Evolutionary conservation across 2,113 vertebrate genomes (phyloP).

Genomic region (Elgaria multicarinata): DNA sequence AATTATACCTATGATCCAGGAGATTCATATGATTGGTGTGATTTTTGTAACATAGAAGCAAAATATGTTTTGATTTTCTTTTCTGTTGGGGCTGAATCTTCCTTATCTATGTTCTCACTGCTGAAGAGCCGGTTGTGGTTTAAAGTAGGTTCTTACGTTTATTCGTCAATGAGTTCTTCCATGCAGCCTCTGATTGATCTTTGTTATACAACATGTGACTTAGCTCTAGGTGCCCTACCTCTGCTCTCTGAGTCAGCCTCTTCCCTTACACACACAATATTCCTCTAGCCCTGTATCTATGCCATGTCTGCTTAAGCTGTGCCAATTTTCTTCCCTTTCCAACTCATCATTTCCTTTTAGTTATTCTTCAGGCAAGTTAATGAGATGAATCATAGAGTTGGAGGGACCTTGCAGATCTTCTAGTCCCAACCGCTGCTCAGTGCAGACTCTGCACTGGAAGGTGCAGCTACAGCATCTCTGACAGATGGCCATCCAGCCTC

Average conservation of each 20-base stretch:
- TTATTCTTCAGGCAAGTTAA: not conserved
- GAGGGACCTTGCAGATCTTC: too few species aligned
- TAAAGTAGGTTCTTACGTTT: not conserved
- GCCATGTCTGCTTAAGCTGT: not conserved
- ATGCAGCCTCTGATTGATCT: not conserved
- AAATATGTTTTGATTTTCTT: not conserved
- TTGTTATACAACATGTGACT: too few species aligned
- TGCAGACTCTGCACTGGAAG: too few species aligned
- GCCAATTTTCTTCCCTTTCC: not conserved
- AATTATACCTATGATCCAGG: not conserved
- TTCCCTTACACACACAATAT: not conserved
- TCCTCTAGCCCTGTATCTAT: not conserved
- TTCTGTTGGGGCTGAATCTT: not conserved
- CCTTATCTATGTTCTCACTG: not conserved
- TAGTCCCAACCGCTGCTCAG: too few species aligned
- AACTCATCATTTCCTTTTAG: not conserved
- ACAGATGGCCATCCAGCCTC: too few species aligned
- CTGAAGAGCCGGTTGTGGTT: not conserved
- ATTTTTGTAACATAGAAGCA: not conserved
- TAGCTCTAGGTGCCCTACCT: not conserved
- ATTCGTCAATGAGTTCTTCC: not conserved
- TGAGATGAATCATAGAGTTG: too few species aligned
- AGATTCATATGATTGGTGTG: too few species aligned
- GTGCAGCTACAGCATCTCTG: too few species aligned
- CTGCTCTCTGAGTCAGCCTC: not conserved